Evolutionary conservation across 2,113 vertebrate genomes (phyloP).

Genomic region (Xyrauchen texanus): DNA sequence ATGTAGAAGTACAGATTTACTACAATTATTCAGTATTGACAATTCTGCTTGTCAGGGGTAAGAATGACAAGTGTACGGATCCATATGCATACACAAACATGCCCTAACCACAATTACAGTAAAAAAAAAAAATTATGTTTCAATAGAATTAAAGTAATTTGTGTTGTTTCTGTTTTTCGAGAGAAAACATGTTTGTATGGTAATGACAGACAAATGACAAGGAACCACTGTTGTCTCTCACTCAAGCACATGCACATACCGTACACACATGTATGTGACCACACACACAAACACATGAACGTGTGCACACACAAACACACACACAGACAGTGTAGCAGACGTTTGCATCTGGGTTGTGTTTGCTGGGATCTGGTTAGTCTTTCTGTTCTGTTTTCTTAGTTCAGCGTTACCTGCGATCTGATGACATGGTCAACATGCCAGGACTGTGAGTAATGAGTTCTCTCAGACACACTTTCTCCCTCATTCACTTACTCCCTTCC

Average conservation of each 20-base stretch:
- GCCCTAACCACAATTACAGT: no score
- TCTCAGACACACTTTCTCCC: background rate
- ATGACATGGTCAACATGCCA: slow-evolving; percentile 14
- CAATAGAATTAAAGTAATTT: background rate
- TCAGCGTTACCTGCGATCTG: slow-evolving; percentile 15
- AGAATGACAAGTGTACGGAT: no score
- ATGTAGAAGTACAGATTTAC: no score
- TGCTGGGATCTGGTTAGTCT: slow-evolving; percentile 3
- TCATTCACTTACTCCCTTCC: slow-evolving; percentile 3
- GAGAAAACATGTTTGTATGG: background rate
- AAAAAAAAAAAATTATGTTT: background rate
- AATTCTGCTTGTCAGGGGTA: no score
- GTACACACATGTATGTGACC: background rate
- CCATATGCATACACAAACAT: no score
- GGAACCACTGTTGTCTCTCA: slow-evolving; percentile 9
- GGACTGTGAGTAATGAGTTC: slow-evolving; percentile 22
- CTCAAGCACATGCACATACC: background rate
- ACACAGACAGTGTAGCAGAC: slow-evolving; percentile 37
- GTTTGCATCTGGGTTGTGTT: background rate
- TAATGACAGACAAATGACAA: slow-evolving; percentile 26
- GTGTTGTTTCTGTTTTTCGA: slow-evolving; percentile 1
- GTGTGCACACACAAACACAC: slow-evolving; percentile 12
- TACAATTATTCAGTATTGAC: no score
- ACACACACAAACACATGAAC: background rate
- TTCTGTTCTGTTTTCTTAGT: slow-evolving; percentile 22